Base-by-base conservation (phyloP, 1,140 invertebrate genomes). In the Himalopsyche phryganea region DNA sequence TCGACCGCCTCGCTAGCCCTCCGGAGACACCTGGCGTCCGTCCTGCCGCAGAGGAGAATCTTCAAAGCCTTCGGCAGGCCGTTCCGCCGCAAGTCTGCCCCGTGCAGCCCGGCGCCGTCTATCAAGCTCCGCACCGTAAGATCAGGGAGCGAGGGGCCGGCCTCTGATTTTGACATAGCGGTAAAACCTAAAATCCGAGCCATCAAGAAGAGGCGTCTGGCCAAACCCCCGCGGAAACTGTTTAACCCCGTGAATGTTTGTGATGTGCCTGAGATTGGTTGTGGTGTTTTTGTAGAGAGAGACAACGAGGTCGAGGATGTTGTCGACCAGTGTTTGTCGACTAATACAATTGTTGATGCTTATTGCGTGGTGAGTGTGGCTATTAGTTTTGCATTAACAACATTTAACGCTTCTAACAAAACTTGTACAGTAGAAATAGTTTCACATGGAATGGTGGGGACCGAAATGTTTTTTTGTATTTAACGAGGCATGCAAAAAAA, bases 11-110 rank as follows among this genome's bases (percentile, higher is more conserved):
- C 71, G 73, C 68, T 35, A 53, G 69, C 74, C 49, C 66, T 80
- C 49, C 69, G 76, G 46, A 70, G 74, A 55, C 76, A 75, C 50
- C 72, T 76, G 15, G 75, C 76, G 57, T 74, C 73, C 40, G 74
- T 78, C 62, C 71, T 79, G 66, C 73, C 77, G 11, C 75, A 75
- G 59, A 69, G 62, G 60, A 75, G 73, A 42, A 72, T 83, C 65
- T 82, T 84, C 62, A 79, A 78, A 68, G 71, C 84, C 48, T 75
- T 86, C 41, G 73, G 79, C 51, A 80, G 83, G 65, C 84, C 84
- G 11, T 86, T 87, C 68, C 75, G 81, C 53, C 79, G 84, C 67
- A 85, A 85, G 71, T 85, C 83, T 6, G 83, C 78, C 10, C 83
- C 84, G 0, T 82, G 81, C 41, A 85, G 83, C 33, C 83, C 83